A percentile compares a stretch with the other conserved stretches of the same genome.
Evolutionary conservation across 2,113 vertebrate species (phyloP).

Genomic region (Rhabdomys dilectus): DNA sequence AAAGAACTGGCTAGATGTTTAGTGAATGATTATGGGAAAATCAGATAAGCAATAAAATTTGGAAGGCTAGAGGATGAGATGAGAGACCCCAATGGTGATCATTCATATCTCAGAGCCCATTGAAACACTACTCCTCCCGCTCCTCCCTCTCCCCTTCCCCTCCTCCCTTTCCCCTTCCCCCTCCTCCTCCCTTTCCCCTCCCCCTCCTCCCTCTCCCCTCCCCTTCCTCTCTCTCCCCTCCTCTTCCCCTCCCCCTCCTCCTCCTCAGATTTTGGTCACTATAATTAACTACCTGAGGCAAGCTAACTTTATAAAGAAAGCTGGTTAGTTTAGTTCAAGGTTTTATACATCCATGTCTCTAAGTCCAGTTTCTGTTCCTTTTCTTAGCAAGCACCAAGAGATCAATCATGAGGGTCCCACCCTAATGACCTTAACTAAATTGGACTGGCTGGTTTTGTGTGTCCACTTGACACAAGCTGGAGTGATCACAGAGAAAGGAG

Average conservation of each 20-base stretch:
- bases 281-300: background rate
- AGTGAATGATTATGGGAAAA: background rate
- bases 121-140: too few relatives aligned
- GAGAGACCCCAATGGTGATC: too few relatives aligned
- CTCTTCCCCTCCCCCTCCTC: too few relatives aligned
- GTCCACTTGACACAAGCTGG: too few relatives aligned
- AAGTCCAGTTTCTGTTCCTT: background rate
- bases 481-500: too few relatives aligned
- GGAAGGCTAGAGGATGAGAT: background rate
- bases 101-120: background rate
- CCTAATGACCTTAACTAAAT: background rate
- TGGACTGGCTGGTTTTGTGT: too few relatives aligned
- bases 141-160: too few relatives aligned
- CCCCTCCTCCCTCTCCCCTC: too few relatives aligned
- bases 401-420: background rate
- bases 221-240: too few relatives aligned
- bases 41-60: background rate
- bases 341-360: background rate
- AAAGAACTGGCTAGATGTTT: background rate
- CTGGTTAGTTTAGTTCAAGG: background rate
- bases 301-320: background rate
- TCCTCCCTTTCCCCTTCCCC: too few relatives aligned
- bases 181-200: too few relatives aligned
- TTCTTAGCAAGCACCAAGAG: background rate
- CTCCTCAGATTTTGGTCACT: background rate